Evolutionary conservation across 2,113 vertebrate species (phyloP), one percentile per base, ranked within the genome.

Genomic region (Poeciliopsis occidentalis): DNA sequence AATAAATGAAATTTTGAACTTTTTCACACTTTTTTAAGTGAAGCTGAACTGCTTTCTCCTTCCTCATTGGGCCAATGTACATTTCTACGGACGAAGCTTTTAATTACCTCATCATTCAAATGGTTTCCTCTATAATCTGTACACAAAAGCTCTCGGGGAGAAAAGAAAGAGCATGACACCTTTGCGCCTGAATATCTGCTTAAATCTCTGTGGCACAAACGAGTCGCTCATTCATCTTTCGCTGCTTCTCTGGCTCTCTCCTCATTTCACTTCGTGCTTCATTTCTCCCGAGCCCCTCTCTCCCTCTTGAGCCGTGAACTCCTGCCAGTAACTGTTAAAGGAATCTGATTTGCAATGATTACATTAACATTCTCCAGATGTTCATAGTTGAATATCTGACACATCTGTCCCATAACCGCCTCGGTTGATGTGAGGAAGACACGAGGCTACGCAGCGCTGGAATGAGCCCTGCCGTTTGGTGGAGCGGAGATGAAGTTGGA

Each of bases 311-410:
- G 70, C 75, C 79, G 67, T 67, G 78, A 83, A 83, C 80, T 80
- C 72, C 76, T 82, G 88, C 87, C 83, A 85, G 17, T 37, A 76
- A 67, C 79, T 66, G 70, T 79, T 76, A 51, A 66, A 86, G 76
- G 78, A 88, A 88, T 92, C 82, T 81, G 87, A 91, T 90, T 86
- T 88, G 83, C 10, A 51, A 75, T 83, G 87, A 91, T 90, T 85
- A 72, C 82, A 90, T 91, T 89, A 91, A 85, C 89, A 73, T 88
- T 74, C 87, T 88, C 88, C 90, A 93, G 91, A 92, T 93, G 92
- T 89, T 91, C 80, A 15, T 71, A 78, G 85, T 67, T 44, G 44
- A 81, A 81, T 83, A 89, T 84, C 79, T 78, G 88, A 91, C 80
- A 87, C 87, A 65, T 86, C 77, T 64, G 79, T 85, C 83, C 79